These are phyloP conservation scores for Candoia aspera DNA, from an alignment of 2,113 vertebrate genomes.

Conservation along the genomic window DNA sequence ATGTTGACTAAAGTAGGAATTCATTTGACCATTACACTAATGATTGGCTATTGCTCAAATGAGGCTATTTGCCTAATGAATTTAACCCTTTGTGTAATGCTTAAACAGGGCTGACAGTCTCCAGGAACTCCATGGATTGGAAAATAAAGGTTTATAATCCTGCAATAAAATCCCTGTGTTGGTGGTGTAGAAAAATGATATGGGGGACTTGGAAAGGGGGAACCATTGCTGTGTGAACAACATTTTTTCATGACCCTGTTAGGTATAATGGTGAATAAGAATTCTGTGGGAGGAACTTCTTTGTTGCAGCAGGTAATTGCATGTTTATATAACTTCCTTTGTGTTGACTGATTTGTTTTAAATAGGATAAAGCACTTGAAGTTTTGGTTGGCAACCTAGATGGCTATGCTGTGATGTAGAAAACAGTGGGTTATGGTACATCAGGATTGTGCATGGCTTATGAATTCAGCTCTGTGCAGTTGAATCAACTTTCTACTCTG, in stretches of 20 bases:
- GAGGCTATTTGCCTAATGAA: background rate
- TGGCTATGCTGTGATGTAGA: background rate
- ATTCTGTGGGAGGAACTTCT: background rate
- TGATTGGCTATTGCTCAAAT: background rate
- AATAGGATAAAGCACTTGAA: background rate
- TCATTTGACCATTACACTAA: background rate
- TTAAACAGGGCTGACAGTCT: background rate
- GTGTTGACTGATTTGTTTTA: background rate
- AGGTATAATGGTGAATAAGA: conserved; percentile 4
- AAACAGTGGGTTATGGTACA: background rate
- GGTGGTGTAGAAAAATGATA: background rate
- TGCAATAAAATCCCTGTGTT: conserved; percentile 2
- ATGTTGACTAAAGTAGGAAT: background rate
- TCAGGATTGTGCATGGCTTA: no score
- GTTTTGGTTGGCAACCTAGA: background rate
- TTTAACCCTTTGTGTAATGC: background rate
- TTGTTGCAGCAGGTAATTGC: background rate
- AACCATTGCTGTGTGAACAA: background rate
- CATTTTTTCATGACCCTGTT: conserved; percentile 5
- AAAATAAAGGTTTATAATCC: background rate
- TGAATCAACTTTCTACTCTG: background rate
- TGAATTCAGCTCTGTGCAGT: background rate
- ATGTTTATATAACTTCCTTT: background rate
- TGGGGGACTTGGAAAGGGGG: background rate
- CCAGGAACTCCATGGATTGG: background rate